phyloP scores from a whole-genome alignment of 2,797 vertebrate genomes.

The Buphagus erythrorhynchus region DNA sequence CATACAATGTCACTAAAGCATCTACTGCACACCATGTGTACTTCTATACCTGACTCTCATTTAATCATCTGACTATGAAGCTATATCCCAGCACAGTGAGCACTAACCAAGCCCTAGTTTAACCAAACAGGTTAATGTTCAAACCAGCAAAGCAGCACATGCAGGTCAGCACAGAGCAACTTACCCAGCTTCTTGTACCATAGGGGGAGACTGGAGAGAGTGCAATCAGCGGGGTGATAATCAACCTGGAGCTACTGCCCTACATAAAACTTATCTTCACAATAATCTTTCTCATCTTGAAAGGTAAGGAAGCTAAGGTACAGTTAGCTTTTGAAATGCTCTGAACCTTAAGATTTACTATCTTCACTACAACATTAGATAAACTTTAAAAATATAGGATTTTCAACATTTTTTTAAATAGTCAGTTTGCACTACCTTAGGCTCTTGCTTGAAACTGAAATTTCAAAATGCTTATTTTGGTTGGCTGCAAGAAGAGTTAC shows the following conservation, averaged over 20 bases:
- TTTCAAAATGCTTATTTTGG: neutral
- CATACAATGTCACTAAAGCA: neutral
- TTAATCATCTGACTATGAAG: neutral
- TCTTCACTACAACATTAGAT: neutral
- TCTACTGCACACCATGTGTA: neutral
- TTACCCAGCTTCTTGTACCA: neutral
- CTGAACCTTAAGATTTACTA: neutral
- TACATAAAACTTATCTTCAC: neutral
- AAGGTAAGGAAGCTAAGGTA: neutral
- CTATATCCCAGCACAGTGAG: neutral
- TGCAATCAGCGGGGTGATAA: neutral
- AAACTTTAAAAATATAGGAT: neutral
- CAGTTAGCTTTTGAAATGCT: neutral
- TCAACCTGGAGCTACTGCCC: neutral
- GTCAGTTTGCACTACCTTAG: neutral
- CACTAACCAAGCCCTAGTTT: neutral
- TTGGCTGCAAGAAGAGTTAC: neutral
- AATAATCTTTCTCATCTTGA: neutral
- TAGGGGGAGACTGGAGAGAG: neutral
- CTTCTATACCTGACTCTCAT: neutral
- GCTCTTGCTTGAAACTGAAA: neutral
- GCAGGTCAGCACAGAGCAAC: neutral
- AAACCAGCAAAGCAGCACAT: fast-evolving
- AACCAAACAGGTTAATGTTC: neutral
- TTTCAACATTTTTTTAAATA: neutral